Base-by-base conservation (phyloP, 2,113 vertebrate species). In the Caranx melampygus region DNA sequence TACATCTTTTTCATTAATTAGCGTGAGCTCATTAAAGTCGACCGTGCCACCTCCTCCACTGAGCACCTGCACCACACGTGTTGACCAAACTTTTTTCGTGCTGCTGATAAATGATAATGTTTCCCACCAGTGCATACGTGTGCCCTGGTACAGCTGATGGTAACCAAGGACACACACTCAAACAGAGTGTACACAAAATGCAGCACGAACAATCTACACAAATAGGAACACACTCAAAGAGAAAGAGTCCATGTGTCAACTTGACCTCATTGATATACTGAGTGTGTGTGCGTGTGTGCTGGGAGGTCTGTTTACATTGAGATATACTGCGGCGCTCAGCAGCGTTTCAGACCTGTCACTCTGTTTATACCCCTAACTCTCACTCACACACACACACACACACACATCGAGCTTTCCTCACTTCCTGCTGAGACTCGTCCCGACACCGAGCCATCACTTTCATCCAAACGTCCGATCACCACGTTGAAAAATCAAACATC, bases 301-400 rank as follows among this genome's bases (percentile, higher is more conserved):
- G 67, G 74, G 75, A 74, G 85, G 85, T 86, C 87, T 88, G 85
- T 90, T 90, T 92, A 86, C 84, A 69, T 2, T 18, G 72, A 72
- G 75, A 74, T 68, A 71, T 51, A 68, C 57, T 5, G 40, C 58
- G 2, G 31, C 62, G 63, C 69, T 83, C 54, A 12, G 68, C 60
- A 54, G 60, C 35, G 37, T 81, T 59, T 85, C 77, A 77, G 47
- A 76, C 34, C 63, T 31, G 81, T 77, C 87, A 57, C 54, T n/a
- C 40, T 71, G 78, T 76, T 89, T 83, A 83, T 5, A 52, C 31
- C n/a, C 52, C 4, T 12, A 2, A 0, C 45, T 47, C 45, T 47
- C 44, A 21, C 61, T 49, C 26, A 68, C 63, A 58, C 62, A 49
- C 31, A 62, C 49, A 59, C 49, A 73, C 55, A 65, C 70, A 62